These are phyloP conservation scores for Acleris literana DNA, from an alignment of 2,888 invertebrate genomes.

Conservation along the genomic window DNA sequence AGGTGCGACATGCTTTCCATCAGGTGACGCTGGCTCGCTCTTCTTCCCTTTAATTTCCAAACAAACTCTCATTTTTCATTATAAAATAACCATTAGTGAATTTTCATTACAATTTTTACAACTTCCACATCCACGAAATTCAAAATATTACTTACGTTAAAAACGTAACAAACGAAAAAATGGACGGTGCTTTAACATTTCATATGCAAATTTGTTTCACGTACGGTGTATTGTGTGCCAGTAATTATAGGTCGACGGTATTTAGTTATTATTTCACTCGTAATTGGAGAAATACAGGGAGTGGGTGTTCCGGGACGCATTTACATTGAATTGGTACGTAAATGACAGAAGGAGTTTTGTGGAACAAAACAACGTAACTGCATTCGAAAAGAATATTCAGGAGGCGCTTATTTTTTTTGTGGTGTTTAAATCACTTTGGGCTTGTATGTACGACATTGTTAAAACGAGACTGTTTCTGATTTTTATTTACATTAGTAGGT, in stretches of 20 bases:
- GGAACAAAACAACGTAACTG: not conserved
- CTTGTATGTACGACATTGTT: no score
- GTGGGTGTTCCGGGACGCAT: slow-evolving; percentile 9
- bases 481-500: no score
- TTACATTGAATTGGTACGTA: slow-evolving; percentile 15
- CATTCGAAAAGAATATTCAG: not conserved
- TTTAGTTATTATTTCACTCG: slow-evolving; percentile 29
- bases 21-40: no score
- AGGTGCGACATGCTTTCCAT: no score
- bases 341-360: not conserved
- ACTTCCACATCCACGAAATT: no score
- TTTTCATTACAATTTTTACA: no score
- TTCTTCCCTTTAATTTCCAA: no score
- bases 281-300: slow-evolving; percentile 20
- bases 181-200: slow-evolving; percentile 1
- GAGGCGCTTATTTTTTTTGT: no score
- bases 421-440: no score
- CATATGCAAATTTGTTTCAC: slow-evolving; percentile 16
- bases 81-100: no score
- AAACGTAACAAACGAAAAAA: slow-evolving; percentile 1
- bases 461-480: no score
- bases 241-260: slow-evolving; percentile 16
- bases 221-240: slow-evolving; percentile 8
- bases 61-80: no score
- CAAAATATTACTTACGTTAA: not conserved